Percentiles rank a stretch among this genome's conserved stretches.
Evolutionary conservation across 2,113 vertebrate genomes (phyloP).

Genomic region (Athene noctua): DNA sequence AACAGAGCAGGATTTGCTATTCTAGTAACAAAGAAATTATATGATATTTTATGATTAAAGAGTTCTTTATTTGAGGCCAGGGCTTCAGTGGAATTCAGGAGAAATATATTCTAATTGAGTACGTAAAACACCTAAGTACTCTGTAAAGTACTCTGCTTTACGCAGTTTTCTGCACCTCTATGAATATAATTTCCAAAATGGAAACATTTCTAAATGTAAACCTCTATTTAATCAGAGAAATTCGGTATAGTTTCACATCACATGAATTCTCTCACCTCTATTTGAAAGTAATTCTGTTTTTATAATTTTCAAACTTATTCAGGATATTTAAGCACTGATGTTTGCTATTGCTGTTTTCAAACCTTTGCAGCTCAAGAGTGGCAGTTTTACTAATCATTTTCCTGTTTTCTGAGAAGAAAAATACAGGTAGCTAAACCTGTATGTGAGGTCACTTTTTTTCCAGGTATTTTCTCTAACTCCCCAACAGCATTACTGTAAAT

Average conservation of each 20-base stretch:
- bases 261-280: not conserved
- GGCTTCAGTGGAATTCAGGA: not conserved
- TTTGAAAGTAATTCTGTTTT: not conserved
- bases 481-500: fast-evolving
- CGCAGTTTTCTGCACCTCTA: not conserved
- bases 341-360: not conserved
- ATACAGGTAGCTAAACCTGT: not conserved
- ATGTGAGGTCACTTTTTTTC: not conserved
- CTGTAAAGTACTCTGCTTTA: not conserved
- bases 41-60: not conserved
- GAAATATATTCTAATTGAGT: not conserved
- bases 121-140: not conserved
- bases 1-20: not conserved
- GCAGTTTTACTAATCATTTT: not conserved
- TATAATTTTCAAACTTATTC: not conserved
- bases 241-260: not conserved
- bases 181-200: not conserved
- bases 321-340: not conserved
- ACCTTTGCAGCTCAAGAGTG: not conserved
- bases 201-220: not conserved
- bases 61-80: not conserved
- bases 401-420: not conserved
- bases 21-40: not conserved
- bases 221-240: not conserved
- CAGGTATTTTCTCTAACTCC: not conserved